Percentiles rank a stretch among this genome's conserved stretches.
Evolutionary conservation across 2,113 vertebrate species (phyloP).

Genomic region (Lota lota): DNA sequence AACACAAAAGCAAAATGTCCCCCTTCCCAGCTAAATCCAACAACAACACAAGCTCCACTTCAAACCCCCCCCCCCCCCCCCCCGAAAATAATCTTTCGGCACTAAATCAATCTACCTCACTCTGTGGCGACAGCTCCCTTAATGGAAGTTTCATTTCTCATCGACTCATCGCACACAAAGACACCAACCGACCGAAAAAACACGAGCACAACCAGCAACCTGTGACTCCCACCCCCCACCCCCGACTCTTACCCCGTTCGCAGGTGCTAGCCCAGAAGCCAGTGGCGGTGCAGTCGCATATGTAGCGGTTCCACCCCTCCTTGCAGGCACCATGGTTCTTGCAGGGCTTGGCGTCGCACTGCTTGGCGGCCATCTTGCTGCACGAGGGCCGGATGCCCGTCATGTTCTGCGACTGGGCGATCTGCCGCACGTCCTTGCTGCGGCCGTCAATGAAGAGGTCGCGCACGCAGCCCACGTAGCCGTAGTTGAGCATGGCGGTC

Average conservation of each 20-base stretch:
- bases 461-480: conserved; percentile 93
- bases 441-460: conserved; percentile 95
- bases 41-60: no score
- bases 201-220: no score
- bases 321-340: conserved; percentile 90
- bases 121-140: background rate
- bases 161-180: background rate
- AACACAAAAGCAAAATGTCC: no score
- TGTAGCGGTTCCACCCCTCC: conserved; percentile 96
- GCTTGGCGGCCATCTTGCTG: conserved; percentile 81
- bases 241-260: conserved; percentile 80
- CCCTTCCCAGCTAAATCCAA: no score
- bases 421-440: conserved; percentile 94
- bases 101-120: background rate
- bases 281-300: conserved; percentile 92
- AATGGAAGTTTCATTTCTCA: conserved; percentile 1
- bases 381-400: conserved; percentile 90
- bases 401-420: conserved; percentile 86
- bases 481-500: conserved; percentile 97
- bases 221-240: background rate
- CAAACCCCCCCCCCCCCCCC: no score
- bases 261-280: conserved; percentile 93
- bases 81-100: no score
- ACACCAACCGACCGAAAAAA: no score
- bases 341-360: conserved; percentile 92